Evolutionary conservation across 2,888 invertebrate genomes (phyloP), one percentile per base, ranked within the genome.

Genomic region (Eupithecia insigniata): DNA sequence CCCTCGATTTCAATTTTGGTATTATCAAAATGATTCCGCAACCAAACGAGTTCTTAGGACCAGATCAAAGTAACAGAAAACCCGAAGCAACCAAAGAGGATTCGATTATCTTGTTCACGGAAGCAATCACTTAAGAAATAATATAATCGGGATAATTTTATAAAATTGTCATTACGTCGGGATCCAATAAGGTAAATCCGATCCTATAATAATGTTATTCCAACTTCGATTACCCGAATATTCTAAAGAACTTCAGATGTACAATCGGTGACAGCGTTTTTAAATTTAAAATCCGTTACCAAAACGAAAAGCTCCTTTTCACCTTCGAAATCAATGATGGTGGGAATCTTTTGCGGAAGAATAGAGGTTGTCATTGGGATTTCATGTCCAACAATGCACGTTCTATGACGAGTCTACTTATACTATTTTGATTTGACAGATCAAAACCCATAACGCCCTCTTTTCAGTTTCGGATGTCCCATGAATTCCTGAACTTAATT

Each of bases 131-230:
- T 79, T 79, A 75, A 73, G 76, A 79, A 78, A 73, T 75, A 74
- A 74, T 69, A 71, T 74, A 73, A 75, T 55, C 65, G 61, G 69
- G 61, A 79, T 77, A 74, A 77, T 78, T 80, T 80, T 66, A 76
- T 73, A 77, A 80, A 81, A 80, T 81, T 78, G 65, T 80, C 80
- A 77, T 83, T 82, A 79, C 79, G 80, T 75, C 76, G 73, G 70
- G 79, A 85, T 82, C 81, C 77, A 82, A 82, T 83, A 84, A 84
- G 78, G 80, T 78, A 79, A 83, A 82, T 82, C 77, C 79, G 75
- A 81, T 82, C 83, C 79, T 76, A 55, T 74, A 81, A 79, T 82
- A 83, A 84, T 84, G 79, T 82, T 81, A 84, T 83, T 82, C 80
- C 76, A 75, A 76, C 79, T 82, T 81, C 83, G 79, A 84, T 83